phyloP scores from a whole-genome alignment of 1,140 invertebrate genomes.

The Caenorhabditis remanei region DNA sequence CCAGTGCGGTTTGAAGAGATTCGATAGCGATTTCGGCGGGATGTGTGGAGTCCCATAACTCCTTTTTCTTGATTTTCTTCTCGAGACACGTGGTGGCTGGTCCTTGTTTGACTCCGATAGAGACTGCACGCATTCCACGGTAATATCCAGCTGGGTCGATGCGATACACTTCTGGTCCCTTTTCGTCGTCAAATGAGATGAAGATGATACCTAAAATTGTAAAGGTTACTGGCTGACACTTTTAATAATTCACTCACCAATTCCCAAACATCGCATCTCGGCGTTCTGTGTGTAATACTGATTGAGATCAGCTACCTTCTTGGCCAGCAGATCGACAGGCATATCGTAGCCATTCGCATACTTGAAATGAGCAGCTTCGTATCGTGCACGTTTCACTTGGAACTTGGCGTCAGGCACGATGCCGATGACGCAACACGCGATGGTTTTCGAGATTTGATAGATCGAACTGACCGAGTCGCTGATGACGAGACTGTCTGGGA shows the following conservation, averaged over 20 bases:
- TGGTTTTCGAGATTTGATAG: slow-evolving; percentile 89
- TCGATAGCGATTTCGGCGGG: slow-evolving; percentile 87
- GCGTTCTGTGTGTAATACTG: slow-evolving; percentile 99
- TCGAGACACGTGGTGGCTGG: slow-evolving; percentile 96
- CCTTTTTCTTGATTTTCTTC: slow-evolving; percentile 95
- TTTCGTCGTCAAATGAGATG: slow-evolving; percentile 90
- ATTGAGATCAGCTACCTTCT: slow-evolving; percentile 90
- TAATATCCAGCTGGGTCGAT: slow-evolving; percentile 98
- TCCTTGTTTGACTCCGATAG: slow-evolving; percentile 91
- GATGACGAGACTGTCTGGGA: slow-evolving; percentile 85
- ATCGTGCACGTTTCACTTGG: slow-evolving; percentile 89
- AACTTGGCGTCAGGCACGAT: slow-evolving; percentile 95
- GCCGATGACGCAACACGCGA: slow-evolving; percentile 99
- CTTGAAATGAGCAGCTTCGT: slow-evolving; percentile 96
- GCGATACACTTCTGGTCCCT: slow-evolving; percentile 91
- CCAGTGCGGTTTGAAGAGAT: slow-evolving; percentile 90
- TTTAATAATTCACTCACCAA: slow-evolving; percentile 82
- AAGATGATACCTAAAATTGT: slow-evolving; percentile 86
- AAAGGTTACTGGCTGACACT: not conserved
- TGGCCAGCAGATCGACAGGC: slow-evolving; percentile 91
- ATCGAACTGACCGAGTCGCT: slow-evolving; percentile 91
- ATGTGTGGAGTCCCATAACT: slow-evolving; percentile 82
- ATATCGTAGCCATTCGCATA: slow-evolving; percentile 97
- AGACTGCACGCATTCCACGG: slow-evolving; percentile 83
- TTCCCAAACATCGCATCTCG: slow-evolving; percentile 97